Percentiles rank a stretch among this genome's conserved stretches.
phyloP scores from a whole-genome alignment of 2,113 vertebrate species.

The Eolophus roseicapilla region DNA sequence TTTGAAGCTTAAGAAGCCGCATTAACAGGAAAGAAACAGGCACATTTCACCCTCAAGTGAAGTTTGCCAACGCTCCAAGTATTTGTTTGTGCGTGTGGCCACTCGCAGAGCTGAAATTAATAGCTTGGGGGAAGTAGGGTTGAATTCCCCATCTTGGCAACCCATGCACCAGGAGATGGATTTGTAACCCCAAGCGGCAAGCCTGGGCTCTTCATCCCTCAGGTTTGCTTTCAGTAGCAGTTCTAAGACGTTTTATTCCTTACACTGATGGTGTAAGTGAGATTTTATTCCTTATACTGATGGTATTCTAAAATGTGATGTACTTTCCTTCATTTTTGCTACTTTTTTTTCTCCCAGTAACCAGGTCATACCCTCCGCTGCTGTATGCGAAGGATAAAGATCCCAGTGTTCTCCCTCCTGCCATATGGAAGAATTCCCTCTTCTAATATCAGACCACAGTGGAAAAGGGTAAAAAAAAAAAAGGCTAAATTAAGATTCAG shows the following conservation, averaged over 20 bases:
- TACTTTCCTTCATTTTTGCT: not conserved
- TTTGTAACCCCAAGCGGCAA: not conserved
- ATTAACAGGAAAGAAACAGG: not conserved
- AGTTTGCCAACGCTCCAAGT: not conserved
- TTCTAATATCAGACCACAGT: not conserved
- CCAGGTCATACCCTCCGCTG: not conserved
- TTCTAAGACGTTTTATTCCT: not conserved
- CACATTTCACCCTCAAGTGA: not conserved
- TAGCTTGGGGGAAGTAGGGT: not conserved
- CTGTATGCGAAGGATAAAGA: not conserved
- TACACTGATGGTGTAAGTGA: not conserved
- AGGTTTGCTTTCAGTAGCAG: not conserved
- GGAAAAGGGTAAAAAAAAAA: not conserved
- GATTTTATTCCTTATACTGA: not conserved
- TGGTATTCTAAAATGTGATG: not conserved
- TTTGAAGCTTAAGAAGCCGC: not conserved
- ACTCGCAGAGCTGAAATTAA: not conserved
- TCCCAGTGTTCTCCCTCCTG: not conserved
- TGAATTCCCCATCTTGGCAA: not conserved
- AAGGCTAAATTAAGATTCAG: not conserved
- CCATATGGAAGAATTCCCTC: not conserved
- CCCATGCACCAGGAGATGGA: fast-evolving
- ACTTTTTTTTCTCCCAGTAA: not conserved
- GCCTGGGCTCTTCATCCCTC: not conserved
- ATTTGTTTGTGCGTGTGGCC: not conserved